Evolutionary conservation across 1,140 invertebrate genomes (phyloP), one percentile per base, ranked within the genome.

Genomic region (Acyrthosiphon pisum): DNA sequence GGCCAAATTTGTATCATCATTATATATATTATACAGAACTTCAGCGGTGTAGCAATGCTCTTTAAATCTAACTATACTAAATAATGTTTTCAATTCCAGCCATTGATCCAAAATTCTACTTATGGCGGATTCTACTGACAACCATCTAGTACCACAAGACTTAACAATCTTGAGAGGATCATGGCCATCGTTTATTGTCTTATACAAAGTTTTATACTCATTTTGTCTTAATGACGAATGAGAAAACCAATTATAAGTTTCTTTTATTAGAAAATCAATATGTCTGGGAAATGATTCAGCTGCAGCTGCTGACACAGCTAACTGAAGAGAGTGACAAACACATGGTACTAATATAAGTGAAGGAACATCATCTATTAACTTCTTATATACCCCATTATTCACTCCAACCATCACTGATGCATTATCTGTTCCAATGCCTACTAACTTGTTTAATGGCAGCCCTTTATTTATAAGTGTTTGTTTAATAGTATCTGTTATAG

Each of bases 201-300:
- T 68, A 44, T 91, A 91, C n/a, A 91, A 44, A 35, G n/a, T 23
- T 68, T 91, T 91, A 44, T 68, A 91, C 35, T 68, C n/a, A 20
- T 26, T n/a, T 44, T 91, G 90, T 91, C 90, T 56, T 23, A 37
- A 35, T 60, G 48, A 60, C 20, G 90, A 91, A 37, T 68, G 48
- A n/a, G 90, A 22, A 91, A 91, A 91, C 90, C 90, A 91, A 68
- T 53, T 60, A 68, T 76, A 91, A 30, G 90, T 91, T 53, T 91
- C 37, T 2, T 37, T 44, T 37, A 91, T 60, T 30, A 91, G 18
- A 41, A 60, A 91, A 20, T 91, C 90, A n/a, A 91, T 35, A 35
- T 53, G n/a, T 37, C 53, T 35, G 30, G 48, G 56, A 30, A 91
- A 68, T 37, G 22, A n/a, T 35, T 91, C 35, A 60, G 30, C 90